Conservation (phyloP, 1,140 invertebrate species). For the Magallana angulata region DNA sequence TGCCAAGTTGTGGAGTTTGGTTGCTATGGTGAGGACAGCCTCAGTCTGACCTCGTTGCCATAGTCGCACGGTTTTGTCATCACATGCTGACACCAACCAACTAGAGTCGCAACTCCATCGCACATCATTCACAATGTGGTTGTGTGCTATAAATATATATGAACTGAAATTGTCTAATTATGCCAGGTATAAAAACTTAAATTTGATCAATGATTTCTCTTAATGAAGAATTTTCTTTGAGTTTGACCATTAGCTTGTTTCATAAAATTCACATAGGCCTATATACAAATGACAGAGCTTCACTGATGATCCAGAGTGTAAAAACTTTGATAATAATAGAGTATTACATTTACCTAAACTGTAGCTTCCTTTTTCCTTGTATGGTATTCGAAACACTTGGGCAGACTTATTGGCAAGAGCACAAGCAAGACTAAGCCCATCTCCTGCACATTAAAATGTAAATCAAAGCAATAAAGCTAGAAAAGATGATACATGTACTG, state of each 20-base stretch:
- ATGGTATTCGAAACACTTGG: slow-evolving; percentile 69
- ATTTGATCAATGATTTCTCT: not conserved
- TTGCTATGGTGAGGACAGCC: slow-evolving; percentile 70
- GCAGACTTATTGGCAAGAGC: slow-evolving; percentile 74
- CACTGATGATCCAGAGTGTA: too few species aligned
- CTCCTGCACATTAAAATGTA: slow-evolving; percentile 58
- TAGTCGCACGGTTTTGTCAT: slow-evolving; percentile 74
- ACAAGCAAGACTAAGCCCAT: slow-evolving; percentile 73
- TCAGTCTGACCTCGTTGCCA: slow-evolving; percentile 71
- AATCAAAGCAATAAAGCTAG: too few species aligned
- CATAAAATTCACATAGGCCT: too few species aligned
- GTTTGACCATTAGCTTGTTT: not conserved
- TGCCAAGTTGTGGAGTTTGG: slow-evolving; percentile 60
- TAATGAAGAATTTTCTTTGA: not conserved
- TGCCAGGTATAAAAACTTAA: not conserved
- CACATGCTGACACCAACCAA: slow-evolving; percentile 73
- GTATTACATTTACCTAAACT: slow-evolving; percentile 56
- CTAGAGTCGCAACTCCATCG: slow-evolving; percentile 73
- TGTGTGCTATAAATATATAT: slow-evolving; percentile 63
- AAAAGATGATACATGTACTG: too few species aligned
- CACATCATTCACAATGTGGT: slow-evolving; percentile 66
- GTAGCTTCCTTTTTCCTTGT: slow-evolving; percentile 64
- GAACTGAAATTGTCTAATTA: not conserved
- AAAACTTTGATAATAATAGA: too few species aligned
- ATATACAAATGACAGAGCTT: not conserved